Base-by-base conservation (phyloP, 2,797 vertebrate genomes). In the Melopsittacus undulatus region DNA sequence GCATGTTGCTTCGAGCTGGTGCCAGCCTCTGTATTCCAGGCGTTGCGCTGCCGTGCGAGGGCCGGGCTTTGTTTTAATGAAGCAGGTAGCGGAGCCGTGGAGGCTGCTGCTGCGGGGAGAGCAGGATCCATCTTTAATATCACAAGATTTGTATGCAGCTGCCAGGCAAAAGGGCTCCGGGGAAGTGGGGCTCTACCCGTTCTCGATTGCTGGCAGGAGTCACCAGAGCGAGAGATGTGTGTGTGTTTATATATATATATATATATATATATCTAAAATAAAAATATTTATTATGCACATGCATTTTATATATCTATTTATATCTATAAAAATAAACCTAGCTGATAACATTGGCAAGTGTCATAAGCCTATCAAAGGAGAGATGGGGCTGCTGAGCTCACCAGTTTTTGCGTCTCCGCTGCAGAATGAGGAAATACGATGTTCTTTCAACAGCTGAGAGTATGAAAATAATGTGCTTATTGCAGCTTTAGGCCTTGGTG, bases 241-340 rank as follows among this genome's bases (percentile, higher is more conserved):
- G 14, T 1, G 3, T 36, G 36, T 36, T 9, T 24, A 2, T 18
- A 0, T 27, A 2, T 16, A 4, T 18, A 0, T 27, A 2, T 19
- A 7, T 30, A 3, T 15, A 26, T n/a, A n/a, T n/a, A n/a, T n/a
- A n/a, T n/a, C n/a, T n/a, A 20, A 11, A 26, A 36, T 14, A 24
- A 11, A 36, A 36, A 36, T 36, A 16, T 59, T 24, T 59, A 59
- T 59, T 59, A 1, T 8, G 2, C 10, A 4, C 7, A 18, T 64
- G 45, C 27, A 10, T 51, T 69, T 48, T 40, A 1, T 12, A 1
- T 34, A 0, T 27, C n/a, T 34, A 2, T 45, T 40, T 59, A 3
- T 29, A 10, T 61, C 51, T 76, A 29, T 62, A 63, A 73, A 85
- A 88, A 66, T 46, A 78, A 82, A 15, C 1, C 4, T 17, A 1